Evolutionary conservation across 2,113 vertebrate genomes (phyloP).

Genomic region (Neogale vison): DNA sequence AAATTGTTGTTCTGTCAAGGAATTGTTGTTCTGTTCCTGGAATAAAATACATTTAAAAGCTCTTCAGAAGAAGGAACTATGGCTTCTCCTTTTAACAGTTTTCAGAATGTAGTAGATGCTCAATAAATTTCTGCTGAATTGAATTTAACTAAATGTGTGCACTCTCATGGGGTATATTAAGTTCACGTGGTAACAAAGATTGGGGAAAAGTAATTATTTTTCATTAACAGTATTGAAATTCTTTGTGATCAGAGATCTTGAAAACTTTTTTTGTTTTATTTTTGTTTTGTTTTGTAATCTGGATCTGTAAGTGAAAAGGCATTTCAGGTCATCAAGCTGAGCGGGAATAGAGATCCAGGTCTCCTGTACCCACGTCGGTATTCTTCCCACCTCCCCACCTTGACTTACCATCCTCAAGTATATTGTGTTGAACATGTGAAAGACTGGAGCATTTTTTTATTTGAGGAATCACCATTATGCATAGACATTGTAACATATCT

Average conservation of each 20-base stretch:
- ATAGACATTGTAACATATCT: neutral
- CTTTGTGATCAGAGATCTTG: slow-evolving; percentile 1
- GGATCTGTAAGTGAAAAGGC: neutral
- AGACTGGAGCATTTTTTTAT: neutral
- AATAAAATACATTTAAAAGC: neutral
- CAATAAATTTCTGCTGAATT: slow-evolving; percentile 8
- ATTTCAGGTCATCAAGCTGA: neutral
- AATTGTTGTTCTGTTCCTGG: neutral
- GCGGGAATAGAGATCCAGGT: neutral
- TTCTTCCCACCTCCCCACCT: neutral
- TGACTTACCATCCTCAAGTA: neutral
- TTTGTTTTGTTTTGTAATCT: slow-evolving; percentile 30
- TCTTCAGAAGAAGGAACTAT: neutral
- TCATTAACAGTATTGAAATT: slow-evolving; percentile 36
- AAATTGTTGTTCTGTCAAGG: neutral
- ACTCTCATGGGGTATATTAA: neutral
- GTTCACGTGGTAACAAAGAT: neutral
- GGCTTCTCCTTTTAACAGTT: neutral
- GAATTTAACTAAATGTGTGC: neutral
- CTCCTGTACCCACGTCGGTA: neutral
- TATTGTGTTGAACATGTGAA: neutral
- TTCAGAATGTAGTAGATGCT: slow-evolving; percentile 20
- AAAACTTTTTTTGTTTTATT: neutral
- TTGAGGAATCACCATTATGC: neutral
- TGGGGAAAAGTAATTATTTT: neutral